Conservation (phyloP, 2,888 invertebrate genomes). For the Linhomoeus sp. region DNA sequence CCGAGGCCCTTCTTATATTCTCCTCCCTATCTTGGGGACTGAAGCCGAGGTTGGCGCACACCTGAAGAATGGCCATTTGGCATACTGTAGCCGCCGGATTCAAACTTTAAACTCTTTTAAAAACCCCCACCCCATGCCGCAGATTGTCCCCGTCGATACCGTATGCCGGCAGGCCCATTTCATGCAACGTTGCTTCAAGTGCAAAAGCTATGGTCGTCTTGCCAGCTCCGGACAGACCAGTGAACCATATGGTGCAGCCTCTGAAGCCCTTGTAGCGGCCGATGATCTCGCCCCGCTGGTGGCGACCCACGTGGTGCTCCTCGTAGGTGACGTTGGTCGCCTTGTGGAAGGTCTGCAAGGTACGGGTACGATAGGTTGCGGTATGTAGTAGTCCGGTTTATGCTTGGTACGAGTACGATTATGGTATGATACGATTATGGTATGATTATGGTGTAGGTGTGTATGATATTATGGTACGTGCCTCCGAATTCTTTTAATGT, state of each 20-base stretch:
- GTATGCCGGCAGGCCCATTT: constrained; percentile 71
- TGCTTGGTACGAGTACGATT: no score
- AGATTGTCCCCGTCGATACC: constrained; percentile 95
- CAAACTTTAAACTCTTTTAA: neutral
- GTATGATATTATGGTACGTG: no score
- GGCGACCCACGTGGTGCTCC: constrained; percentile 77
- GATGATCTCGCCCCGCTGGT: constrained; percentile 69
- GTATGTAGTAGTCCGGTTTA: no score
- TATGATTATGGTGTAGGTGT: no score
- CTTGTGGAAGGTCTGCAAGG: constrained; percentile 6
- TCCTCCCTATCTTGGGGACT: constrained; percentile 80
- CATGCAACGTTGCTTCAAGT: constrained; percentile 75
- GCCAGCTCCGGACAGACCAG: constrained; percentile 62
- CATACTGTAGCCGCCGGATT: no score
- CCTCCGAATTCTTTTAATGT: no score
- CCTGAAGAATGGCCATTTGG: no score
- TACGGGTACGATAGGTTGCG: no score
- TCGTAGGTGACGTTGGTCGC: constrained; percentile 36
- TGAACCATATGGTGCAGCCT: constrained; percentile 58
- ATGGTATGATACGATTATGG: no score
- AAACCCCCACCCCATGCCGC: constrained; percentile 66
- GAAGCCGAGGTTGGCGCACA: constrained; percentile 70
- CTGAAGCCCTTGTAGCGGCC: constrained; percentile 36
- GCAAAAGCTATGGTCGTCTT: constrained; percentile 95
- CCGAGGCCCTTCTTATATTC: constrained; percentile 86